Conservation (phyloP, 2,888 invertebrate species). For the Saturnia pavonia region DNA sequence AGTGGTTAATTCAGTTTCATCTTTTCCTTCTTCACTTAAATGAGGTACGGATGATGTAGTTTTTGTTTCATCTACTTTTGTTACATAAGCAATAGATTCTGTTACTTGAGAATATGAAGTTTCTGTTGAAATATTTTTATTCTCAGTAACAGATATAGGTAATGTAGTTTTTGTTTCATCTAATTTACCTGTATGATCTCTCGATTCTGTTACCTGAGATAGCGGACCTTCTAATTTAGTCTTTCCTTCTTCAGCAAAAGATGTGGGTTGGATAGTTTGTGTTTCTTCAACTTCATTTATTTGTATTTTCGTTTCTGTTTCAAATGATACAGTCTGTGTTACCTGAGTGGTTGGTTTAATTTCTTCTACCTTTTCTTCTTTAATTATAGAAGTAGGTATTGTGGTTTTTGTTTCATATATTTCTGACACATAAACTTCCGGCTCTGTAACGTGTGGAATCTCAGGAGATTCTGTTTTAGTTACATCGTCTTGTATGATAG, state of each 20-base stretch:
- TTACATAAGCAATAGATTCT: background rate
- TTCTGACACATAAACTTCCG: constrained; percentile 2
- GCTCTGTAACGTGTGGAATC: background rate
- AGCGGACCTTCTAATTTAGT: background rate
- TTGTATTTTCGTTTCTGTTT: constrained; percentile 17
- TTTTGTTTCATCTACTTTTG: background rate
- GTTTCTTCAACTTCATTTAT: background rate
- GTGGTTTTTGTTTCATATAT: constrained; percentile 9
- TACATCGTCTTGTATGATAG: background rate
- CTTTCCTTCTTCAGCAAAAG: constrained; percentile 1
- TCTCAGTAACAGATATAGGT: constrained; percentile 5
- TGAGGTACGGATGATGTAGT: background rate
- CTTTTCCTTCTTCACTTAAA: background rate
- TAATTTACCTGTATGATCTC: background rate
- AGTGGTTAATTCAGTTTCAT: background rate
- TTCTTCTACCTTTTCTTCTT: constrained; percentile 8
- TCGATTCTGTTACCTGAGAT: constrained; percentile 1
- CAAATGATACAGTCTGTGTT: background rate
- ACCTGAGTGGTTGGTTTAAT: constrained; percentile 1
- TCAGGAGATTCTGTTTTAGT: background rate
- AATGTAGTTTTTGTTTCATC: constrained; percentile 13
- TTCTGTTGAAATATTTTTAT: background rate
- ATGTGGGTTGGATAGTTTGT: background rate
- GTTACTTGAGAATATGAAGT: background rate
- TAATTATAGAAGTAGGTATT: background rate